Base-by-base conservation (phyloP, 1,140 invertebrate species). In the Caenorhabditis inopinata region DNA sequence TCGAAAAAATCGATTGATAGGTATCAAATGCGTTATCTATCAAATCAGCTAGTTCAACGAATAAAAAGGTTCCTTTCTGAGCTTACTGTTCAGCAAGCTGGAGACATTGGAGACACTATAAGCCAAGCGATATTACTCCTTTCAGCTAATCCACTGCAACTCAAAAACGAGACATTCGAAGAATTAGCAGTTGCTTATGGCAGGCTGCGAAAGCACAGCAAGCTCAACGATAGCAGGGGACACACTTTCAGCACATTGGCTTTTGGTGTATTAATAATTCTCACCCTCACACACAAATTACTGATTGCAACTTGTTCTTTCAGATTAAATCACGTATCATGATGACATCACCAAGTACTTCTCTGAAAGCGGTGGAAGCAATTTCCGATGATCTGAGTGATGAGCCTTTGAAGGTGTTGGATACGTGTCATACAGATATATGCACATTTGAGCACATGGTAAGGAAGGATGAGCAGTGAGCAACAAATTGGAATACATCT, bases 201-300 rank as follows among this genome's bases (percentile, higher is more conserved):
- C 4, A 18, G 45, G 14, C 25, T 75, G 1, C n/a, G 45, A 29
- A 79, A 79, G 21, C 78, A 79, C 35, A 74, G 25, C 42, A 68
- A 58, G 12, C 21, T 58, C 5, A 25, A 45, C 14, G 78, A 58
- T n/a, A 74, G 42, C 12, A 16, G 78, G 35, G 45, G 29, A 21
- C 78, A 79, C 51, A 68, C 78, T 6, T 79, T 49, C 68, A 79
- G 73, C 45, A 79, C 78, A 18, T 7, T 79, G 23, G 78, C 62
- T n/a, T 74, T 79, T 27, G 51, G 51, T 6, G 78, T 79, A 73
- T 42, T 47, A 29, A 1, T 51, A 49, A 12, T 49, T 23, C 21
- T n/a, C n/a, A n/a, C n/a, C n/a, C n/a, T n/a, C n/a, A n/a, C n/a
- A n/a, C 14, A 38, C 18, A 25, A 48, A 12, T 76, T 51, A 51